Conservation (phyloP, 1,140 invertebrate genomes). For the Zophobas atratus region DNA sequence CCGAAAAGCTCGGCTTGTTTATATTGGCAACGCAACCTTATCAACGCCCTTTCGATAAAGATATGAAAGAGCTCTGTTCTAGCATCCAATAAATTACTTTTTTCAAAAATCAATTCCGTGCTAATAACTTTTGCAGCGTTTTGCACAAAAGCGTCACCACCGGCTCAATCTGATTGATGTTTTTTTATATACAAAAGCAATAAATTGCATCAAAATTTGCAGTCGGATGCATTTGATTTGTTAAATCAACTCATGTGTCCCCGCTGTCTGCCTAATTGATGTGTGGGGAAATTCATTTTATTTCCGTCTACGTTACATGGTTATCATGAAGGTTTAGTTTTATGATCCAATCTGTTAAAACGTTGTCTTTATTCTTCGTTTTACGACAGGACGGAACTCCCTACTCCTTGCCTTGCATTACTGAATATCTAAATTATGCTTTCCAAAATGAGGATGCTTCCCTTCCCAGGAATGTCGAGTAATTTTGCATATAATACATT, state of each 20-base stretch:
- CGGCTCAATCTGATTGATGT: background rate
- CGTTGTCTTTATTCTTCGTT: slow-evolving; percentile 46
- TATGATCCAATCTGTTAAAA: slow-evolving; percentile 48
- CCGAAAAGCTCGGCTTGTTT: slow-evolving; percentile 46
- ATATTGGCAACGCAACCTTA: slow-evolving; percentile 48
- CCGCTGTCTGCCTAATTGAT: slow-evolving; percentile 11
- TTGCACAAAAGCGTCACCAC: background rate
- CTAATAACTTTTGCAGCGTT: slow-evolving; percentile 5
- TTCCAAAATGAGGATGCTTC: slow-evolving; percentile 45
- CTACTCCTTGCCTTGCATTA: slow-evolving; percentile 32
- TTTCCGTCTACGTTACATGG: slow-evolving; percentile 19
- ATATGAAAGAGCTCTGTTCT: slow-evolving; percentile 25
- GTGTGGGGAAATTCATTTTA: slow-evolving; percentile 14
- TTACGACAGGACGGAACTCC: slow-evolving; percentile 42
- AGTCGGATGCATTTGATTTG: background rate
- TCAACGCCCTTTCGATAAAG: slow-evolving; percentile 45
- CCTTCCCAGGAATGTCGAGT: slow-evolving; percentile 38
- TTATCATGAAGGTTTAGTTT: slow-evolving; percentile 27
- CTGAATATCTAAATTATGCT: slow-evolving; percentile 46
- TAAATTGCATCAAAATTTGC: background rate
- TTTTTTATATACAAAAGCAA: background rate
- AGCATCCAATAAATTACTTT: slow-evolving; percentile 36
- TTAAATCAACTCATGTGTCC: background rate
- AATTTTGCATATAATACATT: slow-evolving; percentile 46
- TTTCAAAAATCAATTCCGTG: slow-evolving; percentile 26